Base-by-base conservation (phyloP, 2,888 invertebrate species). In the Ophioninae sp. region DNA sequence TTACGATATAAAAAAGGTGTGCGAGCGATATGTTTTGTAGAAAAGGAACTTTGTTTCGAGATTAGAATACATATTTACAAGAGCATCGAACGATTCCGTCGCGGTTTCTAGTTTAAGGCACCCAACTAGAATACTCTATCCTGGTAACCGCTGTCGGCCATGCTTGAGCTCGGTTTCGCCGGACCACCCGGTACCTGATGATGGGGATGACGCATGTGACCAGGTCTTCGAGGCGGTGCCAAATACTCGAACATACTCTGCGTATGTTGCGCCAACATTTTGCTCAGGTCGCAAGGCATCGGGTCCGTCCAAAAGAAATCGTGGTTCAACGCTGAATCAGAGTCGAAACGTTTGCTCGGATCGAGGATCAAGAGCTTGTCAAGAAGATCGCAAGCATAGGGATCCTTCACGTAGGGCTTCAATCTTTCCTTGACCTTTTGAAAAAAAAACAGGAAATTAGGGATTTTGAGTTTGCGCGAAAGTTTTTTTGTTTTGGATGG, bases 251-350 rank as follows among this genome's bases (percentile, higher is more conserved):
- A 99, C 98, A 99, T 99, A 93, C 98, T 98, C 86, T 95, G 97
- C 85, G 95, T 96, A 94, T 97, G 97, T 89, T 97, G 97, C 0
- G 97, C 97, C 86, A 99, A 93, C 98, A 98, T 98, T 93, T 97
- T 97, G 75, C 96, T 96, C 56, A 98, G 94, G 91, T 98, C 98
- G 90, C 96, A 96, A 0, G 99, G 99, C 97, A 98, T 97, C 0
- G 99, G 99, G 92, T 99, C 98, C 6, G 97, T 97, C 98, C 98
- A 99, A 94, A 99, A 99, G 94, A 99, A 99, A 92, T 99, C 98
- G 91, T 99, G 99, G 93, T 99, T 98, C 0, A 99, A 93, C 0
- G 99, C 98, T 0, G 97, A 96, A 91, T 99, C 99, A 0, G 98
- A 96, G 91, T 99, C 98, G 79, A 95, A 95, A 82, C 98, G 94